phyloP scores from a whole-genome alignment of 2,888 invertebrate genomes.

The Romanomermis culicivorax region DNA sequence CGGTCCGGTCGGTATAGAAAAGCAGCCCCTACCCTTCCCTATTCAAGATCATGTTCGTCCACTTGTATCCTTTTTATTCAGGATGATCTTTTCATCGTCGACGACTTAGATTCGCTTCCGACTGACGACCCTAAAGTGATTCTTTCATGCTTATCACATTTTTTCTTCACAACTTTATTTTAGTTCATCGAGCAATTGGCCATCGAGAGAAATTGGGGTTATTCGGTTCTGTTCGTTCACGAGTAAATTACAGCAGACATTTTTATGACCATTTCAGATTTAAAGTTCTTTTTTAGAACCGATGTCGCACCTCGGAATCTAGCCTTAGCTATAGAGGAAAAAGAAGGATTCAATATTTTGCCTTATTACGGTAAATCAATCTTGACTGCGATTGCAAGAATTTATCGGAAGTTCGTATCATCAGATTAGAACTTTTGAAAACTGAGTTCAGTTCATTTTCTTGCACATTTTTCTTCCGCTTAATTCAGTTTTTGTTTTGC shows the following conservation, averaged over 20 bases:
- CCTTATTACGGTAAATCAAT: slow-evolving; percentile 56
- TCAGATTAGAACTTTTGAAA: no score
- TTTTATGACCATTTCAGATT: no score
- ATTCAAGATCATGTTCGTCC: no score
- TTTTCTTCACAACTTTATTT: neutral
- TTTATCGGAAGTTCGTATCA: no score
- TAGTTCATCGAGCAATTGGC: slow-evolving; percentile 55
- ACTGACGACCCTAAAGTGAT: slow-evolving; percentile 44
- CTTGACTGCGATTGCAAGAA: no score
- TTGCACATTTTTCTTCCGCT: no score
- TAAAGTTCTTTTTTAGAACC: slow-evolving; percentile 39
- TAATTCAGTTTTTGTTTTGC: no score
- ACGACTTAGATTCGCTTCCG: slow-evolving; percentile 55
- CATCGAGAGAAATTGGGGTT: slow-evolving; percentile 74
- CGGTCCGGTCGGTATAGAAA: no score
- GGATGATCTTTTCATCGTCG: slow-evolving; percentile 77
- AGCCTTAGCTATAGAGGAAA: slow-evolving; percentile 49
- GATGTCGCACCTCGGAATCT: slow-evolving; percentile 74
- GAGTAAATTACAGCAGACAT: slow-evolving; percentile 41
- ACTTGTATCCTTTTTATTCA: no score
- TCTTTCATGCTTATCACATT: neutral
- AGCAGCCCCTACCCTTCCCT: no score
- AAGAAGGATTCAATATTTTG: slow-evolving; percentile 75
- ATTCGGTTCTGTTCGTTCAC: slow-evolving; percentile 77
- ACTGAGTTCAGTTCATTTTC: no score